phyloP scores from a whole-genome alignment of 2,797 vertebrate genomes.

The Spinibarbus caldwelli region DNA sequence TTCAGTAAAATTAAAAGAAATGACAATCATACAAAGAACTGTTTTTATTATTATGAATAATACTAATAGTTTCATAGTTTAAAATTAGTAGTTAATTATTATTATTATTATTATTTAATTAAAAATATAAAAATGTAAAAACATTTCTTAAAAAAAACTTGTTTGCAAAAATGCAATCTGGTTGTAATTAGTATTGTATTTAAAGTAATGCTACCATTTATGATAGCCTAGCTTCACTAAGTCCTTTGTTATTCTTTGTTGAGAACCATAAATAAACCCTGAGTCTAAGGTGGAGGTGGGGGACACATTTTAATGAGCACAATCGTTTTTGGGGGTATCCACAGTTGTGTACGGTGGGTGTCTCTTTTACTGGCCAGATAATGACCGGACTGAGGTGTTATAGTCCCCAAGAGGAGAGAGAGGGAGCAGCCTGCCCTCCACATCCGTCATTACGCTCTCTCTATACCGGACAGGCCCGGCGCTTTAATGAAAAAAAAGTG shows the following conservation, averaged over 20 bases:
- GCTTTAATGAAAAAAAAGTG: conserved; percentile 56
- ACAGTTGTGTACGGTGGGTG: conserved; percentile 66
- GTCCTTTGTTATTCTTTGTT: background rate
- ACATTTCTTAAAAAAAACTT: too few species aligned
- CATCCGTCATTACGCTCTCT: conserved; percentile 47
- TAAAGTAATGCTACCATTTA: background rate
- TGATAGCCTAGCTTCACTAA: background rate
- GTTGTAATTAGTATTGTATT: background rate
- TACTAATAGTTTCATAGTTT: background rate
- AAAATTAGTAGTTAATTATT: background rate
- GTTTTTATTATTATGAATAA: conserved; percentile 4
- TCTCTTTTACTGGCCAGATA: conserved; percentile 81
- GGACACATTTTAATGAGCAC: conserved; percentile 55
- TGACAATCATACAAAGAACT: background rate
- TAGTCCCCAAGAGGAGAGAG: conserved; percentile 76
- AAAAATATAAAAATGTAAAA: background rate
- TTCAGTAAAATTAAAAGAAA: conserved; percentile 2
- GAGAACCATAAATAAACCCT: conserved; percentile 3
- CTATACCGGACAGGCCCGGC: conserved; percentile 33
- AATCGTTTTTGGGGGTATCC: conserved; percentile 56
- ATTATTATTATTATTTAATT: too few species aligned
- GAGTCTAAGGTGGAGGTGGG: conserved; percentile 20
- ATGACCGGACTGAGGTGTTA: conserved; percentile 79
- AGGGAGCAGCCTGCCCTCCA: conserved; percentile 50
- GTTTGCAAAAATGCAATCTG: background rate